Conservation (phyloP, 2,797 vertebrate genomes). For the Chelonia mydas region DNA sequence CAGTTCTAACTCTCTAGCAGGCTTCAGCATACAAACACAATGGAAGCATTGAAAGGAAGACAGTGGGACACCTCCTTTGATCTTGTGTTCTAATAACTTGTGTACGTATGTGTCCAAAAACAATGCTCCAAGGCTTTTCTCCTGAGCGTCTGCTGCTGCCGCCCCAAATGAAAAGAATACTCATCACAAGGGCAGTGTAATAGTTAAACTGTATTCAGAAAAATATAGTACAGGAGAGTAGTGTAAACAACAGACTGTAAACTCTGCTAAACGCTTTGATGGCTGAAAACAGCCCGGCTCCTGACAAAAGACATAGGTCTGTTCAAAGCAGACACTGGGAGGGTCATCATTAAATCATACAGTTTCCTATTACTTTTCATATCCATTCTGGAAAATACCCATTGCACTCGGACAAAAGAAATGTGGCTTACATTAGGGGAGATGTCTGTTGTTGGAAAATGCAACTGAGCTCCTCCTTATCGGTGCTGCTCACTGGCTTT, state of each 20-base stretch:
- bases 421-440: slow-evolving; percentile 23
- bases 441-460: slow-evolving; percentile 25
- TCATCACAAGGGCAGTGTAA: slow-evolving; percentile 53
- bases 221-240: background rate
- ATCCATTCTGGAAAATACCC: slow-evolving; percentile 25
- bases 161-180: slow-evolving; percentile 41
- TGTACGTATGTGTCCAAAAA: slow-evolving; percentile 90
- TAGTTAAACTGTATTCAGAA: slow-evolving; percentile 52
- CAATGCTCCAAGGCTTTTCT: slow-evolving; percentile 84
- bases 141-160: slow-evolving; percentile 53
- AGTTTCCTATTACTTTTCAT: slow-evolving; percentile 44
- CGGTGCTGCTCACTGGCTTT: background rate
- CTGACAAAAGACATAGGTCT: slow-evolving; percentile 37
- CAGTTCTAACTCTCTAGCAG: slow-evolving; percentile 78
- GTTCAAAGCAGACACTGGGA: slow-evolving; percentile 49
- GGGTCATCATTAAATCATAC: slow-evolving; percentile 53
- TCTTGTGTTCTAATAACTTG: slow-evolving; percentile 87
- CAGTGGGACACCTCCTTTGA: slow-evolving; percentile 84
- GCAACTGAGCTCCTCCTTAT: slow-evolving; percentile 30
- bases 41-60: slow-evolving; percentile 84
- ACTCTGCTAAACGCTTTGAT: slow-evolving; percentile 66
- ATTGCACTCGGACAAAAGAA: slow-evolving; percentile 36
- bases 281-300: slow-evolving; percentile 51
- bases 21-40: slow-evolving; percentile 86
- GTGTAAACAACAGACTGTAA: slow-evolving; percentile 64